Base-by-base conservation (phyloP, 2,797 vertebrate species). In the Sorex maritimensis region DNA sequence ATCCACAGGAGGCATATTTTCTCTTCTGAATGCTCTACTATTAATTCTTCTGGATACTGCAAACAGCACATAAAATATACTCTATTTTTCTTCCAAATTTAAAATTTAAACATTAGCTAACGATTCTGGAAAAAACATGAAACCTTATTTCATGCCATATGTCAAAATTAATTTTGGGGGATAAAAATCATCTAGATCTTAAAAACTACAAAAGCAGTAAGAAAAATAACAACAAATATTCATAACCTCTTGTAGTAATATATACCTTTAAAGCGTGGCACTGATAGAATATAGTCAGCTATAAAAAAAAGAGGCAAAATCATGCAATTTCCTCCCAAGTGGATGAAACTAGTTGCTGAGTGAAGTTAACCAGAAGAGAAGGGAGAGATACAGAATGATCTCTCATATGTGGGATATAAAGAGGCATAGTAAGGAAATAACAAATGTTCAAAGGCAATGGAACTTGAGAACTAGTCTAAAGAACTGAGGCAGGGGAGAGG, bases 221-320 rank as follows among this genome's bases (percentile, higher is more conserved):
- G 44, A 86, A 95, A 95, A 77, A 75, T 63, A 46, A 14, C 81
- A 92, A 89, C 92, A 72, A 90, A 95, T 92, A 92, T 89, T 92
- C 26, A 84, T 65, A 75, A 68, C 17, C 79, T 11, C 38, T 69
- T 91, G 67, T 63, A 79, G 10, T 73, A 24, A 79, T 38, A 49
- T 2, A 24, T 44, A 24, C 34, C 90, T 79, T 68, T 58, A 63
- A 68, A 95, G 77, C 58, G 77, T 17, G 81, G 19, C 11, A 55
- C 28, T 79, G 68, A 86, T 86, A 9, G 21, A 44, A 80, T 30
- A 21, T 7, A 19, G 21, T 61, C 15, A 21, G 58, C 58, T 61
- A 21, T 61, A 61, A 61, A 17, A 61, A 21, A 61, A 34, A 34
- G 34, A 61, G 58, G 21, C 19, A 61, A 61, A 61, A 21, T 21